Evolutionary conservation across 2,113 vertebrate species (phyloP).

Genomic region (Ptilorrhoa leucosticta): DNA sequence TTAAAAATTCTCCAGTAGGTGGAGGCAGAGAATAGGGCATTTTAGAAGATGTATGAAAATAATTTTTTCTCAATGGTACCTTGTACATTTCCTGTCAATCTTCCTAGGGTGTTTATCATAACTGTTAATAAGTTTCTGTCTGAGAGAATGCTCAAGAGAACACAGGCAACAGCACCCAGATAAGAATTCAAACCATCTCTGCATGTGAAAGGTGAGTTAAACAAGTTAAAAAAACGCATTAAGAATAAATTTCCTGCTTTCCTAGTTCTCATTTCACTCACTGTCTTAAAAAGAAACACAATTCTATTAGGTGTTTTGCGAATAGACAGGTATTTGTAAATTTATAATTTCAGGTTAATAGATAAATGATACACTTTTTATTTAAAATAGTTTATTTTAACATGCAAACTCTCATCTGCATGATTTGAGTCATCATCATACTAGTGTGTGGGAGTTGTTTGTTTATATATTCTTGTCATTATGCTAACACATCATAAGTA

Average conservation of each 20-base stretch:
- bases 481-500: background rate
- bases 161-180: background rate
- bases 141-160: background rate
- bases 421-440: background rate
- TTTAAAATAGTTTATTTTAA: background rate
- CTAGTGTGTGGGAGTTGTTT: background rate
- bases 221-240: background rate
- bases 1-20: slow-evolving; percentile 14
- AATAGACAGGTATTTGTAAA: background rate
- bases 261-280: background rate
- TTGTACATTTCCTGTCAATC: background rate
- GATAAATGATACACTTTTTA: background rate
- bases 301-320: background rate
- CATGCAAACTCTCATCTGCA: background rate
- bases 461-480: background rate
- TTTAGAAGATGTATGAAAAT: background rate
- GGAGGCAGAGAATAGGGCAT: slow-evolving; percentile 9
- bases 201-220: background rate
- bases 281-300: background rate
- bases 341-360: background rate
- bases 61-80: background rate
- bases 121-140: background rate
- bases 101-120: background rate
- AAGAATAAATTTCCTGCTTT: background rate
- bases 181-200: background rate